These are phyloP conservation scores for Hepsetus odoe DNA, from an alignment of 2,113 vertebrate species.

Conservation along the genomic window DNA sequence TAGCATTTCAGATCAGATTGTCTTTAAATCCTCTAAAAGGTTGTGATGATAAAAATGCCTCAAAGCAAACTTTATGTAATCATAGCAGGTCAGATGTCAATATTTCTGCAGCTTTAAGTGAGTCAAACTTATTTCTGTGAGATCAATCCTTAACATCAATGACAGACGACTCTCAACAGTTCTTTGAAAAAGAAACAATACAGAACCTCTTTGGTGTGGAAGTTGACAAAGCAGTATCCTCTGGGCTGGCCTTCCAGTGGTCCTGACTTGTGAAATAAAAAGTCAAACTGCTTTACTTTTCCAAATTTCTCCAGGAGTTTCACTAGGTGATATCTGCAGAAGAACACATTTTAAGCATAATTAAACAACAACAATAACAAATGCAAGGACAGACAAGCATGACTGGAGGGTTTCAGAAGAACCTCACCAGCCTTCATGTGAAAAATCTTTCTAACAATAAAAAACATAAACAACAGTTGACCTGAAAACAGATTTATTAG, in stretches of 20 bases:
- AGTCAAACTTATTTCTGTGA: too few relatives aligned
- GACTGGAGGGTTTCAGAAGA: not conserved
- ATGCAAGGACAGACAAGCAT: not conserved
- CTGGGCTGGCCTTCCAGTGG: constrained; percentile 94
- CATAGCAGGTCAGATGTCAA: too few relatives aligned
- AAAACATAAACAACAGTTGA: not conserved
- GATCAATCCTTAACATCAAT: too few relatives aligned
- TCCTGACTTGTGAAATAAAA: constrained; percentile 97
- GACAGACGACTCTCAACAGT: not conserved
- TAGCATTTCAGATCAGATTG: too few relatives aligned
- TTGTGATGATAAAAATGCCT: too few relatives aligned
- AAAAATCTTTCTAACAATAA: not conserved
- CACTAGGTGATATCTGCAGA: constrained; percentile 88
- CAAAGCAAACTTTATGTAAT: too few relatives aligned
- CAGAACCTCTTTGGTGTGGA: constrained; percentile 91
- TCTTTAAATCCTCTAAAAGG: too few relatives aligned
- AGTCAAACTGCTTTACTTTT: constrained; percentile 97
- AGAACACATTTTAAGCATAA: not conserved
- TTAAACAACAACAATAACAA: not conserved
- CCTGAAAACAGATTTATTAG: not conserved
- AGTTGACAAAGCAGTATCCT: constrained; percentile 98
- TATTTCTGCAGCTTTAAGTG: too few relatives aligned
- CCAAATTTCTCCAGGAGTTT: constrained; percentile 97
- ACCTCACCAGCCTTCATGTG: too few relatives aligned
- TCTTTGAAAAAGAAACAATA: not conserved